A percentile compares a stretch with the other conserved stretches of the same genome.
Evolutionary conservation across 2,888 invertebrate genomes (phyloP).

Genomic region (Diplazon laetatorius): DNA sequence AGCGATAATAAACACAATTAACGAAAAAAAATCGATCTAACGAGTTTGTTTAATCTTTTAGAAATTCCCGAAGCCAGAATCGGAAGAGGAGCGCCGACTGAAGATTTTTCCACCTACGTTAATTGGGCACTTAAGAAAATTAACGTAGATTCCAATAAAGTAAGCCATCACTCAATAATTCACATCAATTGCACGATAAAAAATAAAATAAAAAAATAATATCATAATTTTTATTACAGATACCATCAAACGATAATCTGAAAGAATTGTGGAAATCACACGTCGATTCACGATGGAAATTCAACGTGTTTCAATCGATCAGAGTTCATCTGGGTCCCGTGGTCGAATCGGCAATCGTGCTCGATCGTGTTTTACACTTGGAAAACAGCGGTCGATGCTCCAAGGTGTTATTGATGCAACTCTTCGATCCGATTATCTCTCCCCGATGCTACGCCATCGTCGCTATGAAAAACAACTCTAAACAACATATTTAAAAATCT

Average conservation of each 20-base stretch:
- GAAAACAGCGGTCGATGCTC: slow-evolving; percentile 85
- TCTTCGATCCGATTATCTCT: slow-evolving; percentile 93
- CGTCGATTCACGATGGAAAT: slow-evolving; percentile 84
- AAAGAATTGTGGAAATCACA: slow-evolving; percentile 80
- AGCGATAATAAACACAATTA: neutral
- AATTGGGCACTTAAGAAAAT: slow-evolving; percentile 87
- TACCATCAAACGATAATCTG: slow-evolving; percentile 82
- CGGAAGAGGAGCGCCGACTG: slow-evolving; percentile 86
- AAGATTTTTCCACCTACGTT: slow-evolving; percentile 88
- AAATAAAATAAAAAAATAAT: neutral
- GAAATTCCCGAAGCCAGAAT: slow-evolving; percentile 84
- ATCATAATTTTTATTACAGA: slow-evolving; percentile 65
- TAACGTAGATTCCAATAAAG: slow-evolving; percentile 83
- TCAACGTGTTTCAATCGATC: slow-evolving; percentile 90
- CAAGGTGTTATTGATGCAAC: slow-evolving; percentile 87
- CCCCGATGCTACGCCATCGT: slow-evolving; percentile 92
- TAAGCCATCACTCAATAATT: slow-evolving; percentile 65
- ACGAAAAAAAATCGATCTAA: neutral
- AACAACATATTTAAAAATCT: too few relatives aligned
- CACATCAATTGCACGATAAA: neutral
- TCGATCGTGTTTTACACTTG: slow-evolving; percentile 92
- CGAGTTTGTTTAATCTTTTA: slow-evolving; percentile 52
- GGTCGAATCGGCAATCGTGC: slow-evolving; percentile 91
- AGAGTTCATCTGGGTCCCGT: slow-evolving; percentile 90
- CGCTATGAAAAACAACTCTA: slow-evolving; percentile 83